Base-by-base conservation (phyloP, 1,140 invertebrate species). In the Rhyacophila brunnea region DNA sequence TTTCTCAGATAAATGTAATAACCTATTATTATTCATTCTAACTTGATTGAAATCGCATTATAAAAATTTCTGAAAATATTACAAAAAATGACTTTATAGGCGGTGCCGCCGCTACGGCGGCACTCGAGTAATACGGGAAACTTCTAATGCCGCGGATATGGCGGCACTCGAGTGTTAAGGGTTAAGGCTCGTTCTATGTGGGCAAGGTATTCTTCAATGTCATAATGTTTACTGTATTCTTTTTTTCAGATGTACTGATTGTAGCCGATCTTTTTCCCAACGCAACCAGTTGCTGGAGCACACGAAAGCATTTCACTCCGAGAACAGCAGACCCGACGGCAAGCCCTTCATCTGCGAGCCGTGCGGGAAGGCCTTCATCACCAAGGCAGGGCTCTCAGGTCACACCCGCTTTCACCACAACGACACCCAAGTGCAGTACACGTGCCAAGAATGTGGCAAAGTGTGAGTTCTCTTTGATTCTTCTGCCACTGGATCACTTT, bases 191-290 rank as follows among this genome's bases (percentile, higher is more conserved):
- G n/a, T n/a, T n/a, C n/a, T n/a, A n/a, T n/a, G n/a, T n/a, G n/a
- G n/a, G n/a, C n/a, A n/a, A n/a, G n/a, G n/a, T n/a, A n/a, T n/a
- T n/a, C n/a, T n/a, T n/a, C n/a, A n/a, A n/a, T n/a, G n/a, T n/a
- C n/a, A n/a, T n/a, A n/a, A n/a, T n/a, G n/a, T n/a, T n/a, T 20
- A 32, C 13, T 9, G 7, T 35, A 35, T 10, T 3, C 9, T 19
- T 36, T 34, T n/a, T 45, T 45, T 44, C 17, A 53, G 51, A 19
- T 53, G 51, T 40, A 32, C 18, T 28, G 42, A 44, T n/a, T 53
- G 51, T 32, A 43, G 36, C 11, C n/a, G 23, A 20, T 13, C 38
- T 3, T 53, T 53, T 44, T 40, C 51, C 0, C 42, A 53, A 53
- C 51, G 42, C 6, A 15, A 44, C 13, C 40, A 40, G 11, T 14